A percentile compares a stretch with the other conserved stretches of the same genome.
Evolutionary conservation across 2,888 invertebrate genomes (phyloP).

Genomic region (Luperina nickerlii): DNA sequence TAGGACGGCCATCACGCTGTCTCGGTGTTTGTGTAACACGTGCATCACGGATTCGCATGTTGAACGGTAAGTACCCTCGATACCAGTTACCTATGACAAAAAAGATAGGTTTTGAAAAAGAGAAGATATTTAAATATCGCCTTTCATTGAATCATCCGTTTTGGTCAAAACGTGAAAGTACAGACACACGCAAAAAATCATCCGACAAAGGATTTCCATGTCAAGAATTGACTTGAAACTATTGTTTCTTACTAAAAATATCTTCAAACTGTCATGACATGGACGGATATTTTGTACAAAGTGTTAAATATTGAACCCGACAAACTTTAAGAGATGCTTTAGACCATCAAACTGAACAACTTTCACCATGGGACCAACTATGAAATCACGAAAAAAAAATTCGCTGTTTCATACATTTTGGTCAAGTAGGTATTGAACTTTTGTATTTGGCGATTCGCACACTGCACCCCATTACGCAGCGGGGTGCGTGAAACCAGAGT

Average conservation of each 20-base stretch:
- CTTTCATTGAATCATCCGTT: neutral
- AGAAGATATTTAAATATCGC: neutral
- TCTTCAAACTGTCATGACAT: neutral
- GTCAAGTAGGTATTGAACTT: no score
- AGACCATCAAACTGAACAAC: no score
- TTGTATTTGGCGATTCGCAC: no score
- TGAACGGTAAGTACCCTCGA: constrained; percentile 98
- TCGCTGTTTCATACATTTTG: no score
- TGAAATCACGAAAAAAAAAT: no score
- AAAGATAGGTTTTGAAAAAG: neutral
- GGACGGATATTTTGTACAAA: neutral
- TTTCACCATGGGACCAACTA: no score
- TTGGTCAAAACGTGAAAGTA: neutral
- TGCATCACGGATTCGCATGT: constrained; percentile 99
- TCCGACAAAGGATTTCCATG: neutral
- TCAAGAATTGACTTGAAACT: neutral
- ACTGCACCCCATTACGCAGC: no score
- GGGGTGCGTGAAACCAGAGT: no score
- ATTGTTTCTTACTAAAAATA: neutral
- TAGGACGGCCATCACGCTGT: constrained; percentile 99
- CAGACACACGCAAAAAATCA: neutral
- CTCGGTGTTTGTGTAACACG: constrained; percentile 97
- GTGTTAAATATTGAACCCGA: no score
- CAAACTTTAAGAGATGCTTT: no score
- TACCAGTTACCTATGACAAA: constrained; percentile 94